These are phyloP conservation scores for Nothocercus nigrocapillus DNA, from an alignment of 2,113 vertebrate species.

Conservation along the genomic window DNA sequence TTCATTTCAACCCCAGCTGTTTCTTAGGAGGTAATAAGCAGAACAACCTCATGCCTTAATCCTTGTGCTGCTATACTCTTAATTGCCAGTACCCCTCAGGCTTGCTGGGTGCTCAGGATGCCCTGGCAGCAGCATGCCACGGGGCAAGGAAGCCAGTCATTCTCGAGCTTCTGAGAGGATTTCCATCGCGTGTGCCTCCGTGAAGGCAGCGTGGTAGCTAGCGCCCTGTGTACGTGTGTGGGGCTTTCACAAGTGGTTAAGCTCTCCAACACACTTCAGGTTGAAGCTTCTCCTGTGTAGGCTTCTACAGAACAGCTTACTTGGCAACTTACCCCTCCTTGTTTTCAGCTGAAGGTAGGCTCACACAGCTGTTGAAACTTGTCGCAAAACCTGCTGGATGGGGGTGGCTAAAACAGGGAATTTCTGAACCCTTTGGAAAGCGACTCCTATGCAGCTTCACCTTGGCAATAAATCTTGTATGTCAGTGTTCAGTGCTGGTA, in stretches of 20 bases:
- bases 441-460: not conserved
- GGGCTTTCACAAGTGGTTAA: not conserved
- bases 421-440: not conserved
- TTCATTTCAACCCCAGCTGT: not conserved
- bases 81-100: slow-evolving; percentile 9
- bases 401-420: not conserved
- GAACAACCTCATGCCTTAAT: not conserved
- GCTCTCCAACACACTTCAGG: not conserved
- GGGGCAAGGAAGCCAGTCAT: not conserved
- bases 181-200: accelerated
- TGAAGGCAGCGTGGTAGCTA: not conserved
- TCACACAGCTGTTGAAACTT: not conserved
- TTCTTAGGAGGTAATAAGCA: not conserved
- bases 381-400: not conserved
- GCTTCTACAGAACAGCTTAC: not conserved
- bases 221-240: not conserved
- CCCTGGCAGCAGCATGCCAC: accelerated
- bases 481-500: not conserved
- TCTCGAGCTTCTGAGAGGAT: not conserved
- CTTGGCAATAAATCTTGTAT: not conserved
- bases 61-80: not conserved
- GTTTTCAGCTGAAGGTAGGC: not conserved
- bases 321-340: not conserved
- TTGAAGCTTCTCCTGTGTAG: not conserved
- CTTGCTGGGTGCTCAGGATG: not conserved